Percentiles rank a stretch among this genome's conserved stretches.
These are phyloP conservation scores for Diabrotica undecimpunctata DNA, from an alignment of 1,140 invertebrate species.

Conservation along the genomic window DNA sequence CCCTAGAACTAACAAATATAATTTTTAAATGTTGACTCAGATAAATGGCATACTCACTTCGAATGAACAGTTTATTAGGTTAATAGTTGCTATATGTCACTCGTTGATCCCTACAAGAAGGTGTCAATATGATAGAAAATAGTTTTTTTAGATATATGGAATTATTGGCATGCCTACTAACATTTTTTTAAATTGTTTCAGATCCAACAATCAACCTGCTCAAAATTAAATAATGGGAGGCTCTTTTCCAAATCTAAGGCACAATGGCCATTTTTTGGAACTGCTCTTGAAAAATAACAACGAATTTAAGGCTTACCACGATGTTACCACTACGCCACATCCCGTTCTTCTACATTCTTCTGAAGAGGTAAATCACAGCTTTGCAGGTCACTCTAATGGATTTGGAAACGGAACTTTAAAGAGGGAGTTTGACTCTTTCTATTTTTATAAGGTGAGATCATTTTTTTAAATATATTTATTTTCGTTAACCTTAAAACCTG, in stretches of 20 bases:
- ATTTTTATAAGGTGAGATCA: background rate
- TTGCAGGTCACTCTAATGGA: background rate
- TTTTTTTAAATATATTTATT: too few species aligned
- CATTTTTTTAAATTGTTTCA: too few species aligned
- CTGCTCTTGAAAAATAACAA: background rate
- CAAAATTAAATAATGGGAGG: background rate
- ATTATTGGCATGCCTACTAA: too few species aligned
- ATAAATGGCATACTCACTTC: too few species aligned
- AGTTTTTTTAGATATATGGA: too few species aligned
- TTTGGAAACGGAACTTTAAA: background rate
- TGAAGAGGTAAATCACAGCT: background rate
- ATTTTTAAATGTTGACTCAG: too few species aligned
- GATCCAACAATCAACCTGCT: background rate
- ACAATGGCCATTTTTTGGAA: background rate
- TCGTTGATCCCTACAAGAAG: too few species aligned
- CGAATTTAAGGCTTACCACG: background rate
- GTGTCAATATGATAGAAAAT: too few species aligned
- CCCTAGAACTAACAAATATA: too few species aligned
- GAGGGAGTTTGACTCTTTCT: background rate
- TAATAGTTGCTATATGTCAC: too few species aligned
- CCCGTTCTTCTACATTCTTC: background rate
- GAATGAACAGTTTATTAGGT: too few species aligned
- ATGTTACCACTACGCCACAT: background rate
- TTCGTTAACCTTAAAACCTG: too few species aligned
- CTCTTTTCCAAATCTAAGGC: background rate